Conservation (phyloP, 2,113 vertebrate genomes). For the Cinclus mexicanus region DNA sequence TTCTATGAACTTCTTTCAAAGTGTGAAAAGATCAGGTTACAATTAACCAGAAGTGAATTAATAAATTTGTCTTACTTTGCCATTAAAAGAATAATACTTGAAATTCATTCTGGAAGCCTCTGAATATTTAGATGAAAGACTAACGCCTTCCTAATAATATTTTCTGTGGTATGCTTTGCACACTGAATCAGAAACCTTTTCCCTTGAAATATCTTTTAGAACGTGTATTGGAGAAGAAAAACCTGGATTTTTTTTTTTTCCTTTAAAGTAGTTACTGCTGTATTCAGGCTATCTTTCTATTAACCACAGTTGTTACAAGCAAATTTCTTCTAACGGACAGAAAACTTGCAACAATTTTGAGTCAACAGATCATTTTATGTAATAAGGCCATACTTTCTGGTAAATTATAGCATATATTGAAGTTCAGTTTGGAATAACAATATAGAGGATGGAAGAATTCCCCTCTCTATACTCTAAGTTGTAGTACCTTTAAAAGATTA, state of each 20-base stretch:
- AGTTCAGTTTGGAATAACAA: background rate
- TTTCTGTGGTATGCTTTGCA: background rate
- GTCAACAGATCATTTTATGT: background rate
- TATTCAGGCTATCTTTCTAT: background rate
- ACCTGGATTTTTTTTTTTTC: background rate
- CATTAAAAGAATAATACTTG: background rate
- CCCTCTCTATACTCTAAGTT: background rate
- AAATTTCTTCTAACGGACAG: background rate
- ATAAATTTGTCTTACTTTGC: background rate
- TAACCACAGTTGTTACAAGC: background rate
- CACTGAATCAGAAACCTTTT: background rate
- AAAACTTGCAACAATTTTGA: background rate
- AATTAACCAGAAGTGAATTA: background rate
- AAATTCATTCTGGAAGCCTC: background rate
- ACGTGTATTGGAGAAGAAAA: background rate
- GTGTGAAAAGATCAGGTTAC: background rate
- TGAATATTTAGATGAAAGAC: background rate
- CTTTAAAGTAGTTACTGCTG: background rate
- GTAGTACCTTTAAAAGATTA: background rate
- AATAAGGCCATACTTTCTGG: background rate
- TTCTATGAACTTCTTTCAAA: background rate
- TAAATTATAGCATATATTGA: background rate
- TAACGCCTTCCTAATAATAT: background rate
- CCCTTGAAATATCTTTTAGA: background rate
- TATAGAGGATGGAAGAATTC: background rate